phyloP scores from a whole-genome alignment of 1,140 invertebrate species.

The Zaprionus vittiger region DNA sequence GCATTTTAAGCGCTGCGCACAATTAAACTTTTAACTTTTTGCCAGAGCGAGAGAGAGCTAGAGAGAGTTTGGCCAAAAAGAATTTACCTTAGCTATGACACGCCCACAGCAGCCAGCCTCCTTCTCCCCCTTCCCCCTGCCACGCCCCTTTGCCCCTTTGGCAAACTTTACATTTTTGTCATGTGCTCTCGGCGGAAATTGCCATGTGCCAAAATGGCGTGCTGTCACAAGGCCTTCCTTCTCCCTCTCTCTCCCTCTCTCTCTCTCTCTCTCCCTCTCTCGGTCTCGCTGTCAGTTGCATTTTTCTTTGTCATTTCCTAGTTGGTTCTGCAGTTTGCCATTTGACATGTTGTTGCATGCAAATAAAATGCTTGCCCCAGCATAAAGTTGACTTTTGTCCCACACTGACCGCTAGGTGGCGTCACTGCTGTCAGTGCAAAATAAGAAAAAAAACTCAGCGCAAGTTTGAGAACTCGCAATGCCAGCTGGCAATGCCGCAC shows the following conservation, averaged over 20 bases:
- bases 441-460: neutral
- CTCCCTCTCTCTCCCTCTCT: neutral
- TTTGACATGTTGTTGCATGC: slow-evolving; percentile 50
- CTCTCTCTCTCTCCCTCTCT: neutral
- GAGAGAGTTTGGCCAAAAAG: slow-evolving; percentile 57
- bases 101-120: neutral
- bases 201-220: slow-evolving; percentile 69
- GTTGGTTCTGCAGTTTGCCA: slow-evolving; percentile 38
- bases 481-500: slow-evolving; percentile 11
- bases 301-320: slow-evolving; percentile 46
- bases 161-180: slow-evolving; percentile 70
- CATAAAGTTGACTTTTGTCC: slow-evolving; percentile 42
- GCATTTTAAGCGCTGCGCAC: slow-evolving; percentile 72
- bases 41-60: slow-evolving; percentile 15
- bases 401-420: slow-evolving; percentile 51
- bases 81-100: slow-evolving; percentile 46
- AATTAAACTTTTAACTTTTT: slow-evolving; percentile 83
- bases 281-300: slow-evolving; percentile 30
- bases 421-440: slow-evolving; percentile 14
- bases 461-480: slow-evolving; percentile 8
- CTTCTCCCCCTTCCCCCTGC: no score
- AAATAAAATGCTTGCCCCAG: slow-evolving; percentile 55
- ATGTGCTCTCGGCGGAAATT: slow-evolving; percentile 76
- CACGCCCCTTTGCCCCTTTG: slow-evolving; percentile 2
- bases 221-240: slow-evolving; percentile 36